Conservation (phyloP, 2,888 invertebrate genomes). For the Hypena proboscidalis region DNA sequence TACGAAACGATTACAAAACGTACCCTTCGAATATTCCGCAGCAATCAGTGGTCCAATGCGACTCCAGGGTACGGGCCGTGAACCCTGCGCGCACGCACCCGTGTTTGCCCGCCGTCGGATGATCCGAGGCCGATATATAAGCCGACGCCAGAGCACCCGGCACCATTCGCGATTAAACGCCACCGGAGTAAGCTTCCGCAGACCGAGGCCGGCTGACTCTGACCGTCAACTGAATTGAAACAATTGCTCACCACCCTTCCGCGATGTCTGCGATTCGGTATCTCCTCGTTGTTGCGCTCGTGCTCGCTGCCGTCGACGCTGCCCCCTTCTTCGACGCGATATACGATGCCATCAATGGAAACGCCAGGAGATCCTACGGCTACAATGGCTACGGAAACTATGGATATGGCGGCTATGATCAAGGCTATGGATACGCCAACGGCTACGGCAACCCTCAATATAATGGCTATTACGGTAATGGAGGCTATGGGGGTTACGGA, state of each 20-base stretch:
- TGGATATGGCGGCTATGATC: slow-evolving; percentile 54
- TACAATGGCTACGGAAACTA: slow-evolving; percentile 62
- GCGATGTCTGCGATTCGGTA: slow-evolving; percentile 67
- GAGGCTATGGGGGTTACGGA: slow-evolving; percentile 42
- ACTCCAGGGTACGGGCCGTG: slow-evolving; percentile 80
- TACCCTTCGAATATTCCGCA: slow-evolving; percentile 62
- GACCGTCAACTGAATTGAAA: slow-evolving; percentile 77
- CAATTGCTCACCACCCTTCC: slow-evolving; percentile 77
- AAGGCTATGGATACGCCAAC: no score
- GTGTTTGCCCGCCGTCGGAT: slow-evolving; percentile 74
- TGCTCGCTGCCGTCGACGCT: slow-evolving; percentile 52
- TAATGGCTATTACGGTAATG: slow-evolving; percentile 40
- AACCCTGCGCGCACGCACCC: slow-evolving; percentile 73
- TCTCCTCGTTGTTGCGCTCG: slow-evolving; percentile 52
- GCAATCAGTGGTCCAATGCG: slow-evolving; percentile 61
- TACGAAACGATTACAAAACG: slow-evolving; percentile 55
- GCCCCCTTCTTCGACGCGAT: slow-evolving; percentile 80
- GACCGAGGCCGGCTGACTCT: slow-evolving; percentile 72
- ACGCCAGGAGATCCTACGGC: slow-evolving; percentile 69
- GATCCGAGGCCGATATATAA: slow-evolving; percentile 84
- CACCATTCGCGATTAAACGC: slow-evolving; percentile 80
- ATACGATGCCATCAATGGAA: slow-evolving; percentile 76
- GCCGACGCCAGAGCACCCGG: slow-evolving; percentile 70
- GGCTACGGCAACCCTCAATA: slow-evolving; percentile 35
- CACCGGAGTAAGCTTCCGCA: slow-evolving; percentile 76